phyloP scores from a whole-genome alignment of 2,888 invertebrate species.

The Cataglyphis albicans region DNA sequence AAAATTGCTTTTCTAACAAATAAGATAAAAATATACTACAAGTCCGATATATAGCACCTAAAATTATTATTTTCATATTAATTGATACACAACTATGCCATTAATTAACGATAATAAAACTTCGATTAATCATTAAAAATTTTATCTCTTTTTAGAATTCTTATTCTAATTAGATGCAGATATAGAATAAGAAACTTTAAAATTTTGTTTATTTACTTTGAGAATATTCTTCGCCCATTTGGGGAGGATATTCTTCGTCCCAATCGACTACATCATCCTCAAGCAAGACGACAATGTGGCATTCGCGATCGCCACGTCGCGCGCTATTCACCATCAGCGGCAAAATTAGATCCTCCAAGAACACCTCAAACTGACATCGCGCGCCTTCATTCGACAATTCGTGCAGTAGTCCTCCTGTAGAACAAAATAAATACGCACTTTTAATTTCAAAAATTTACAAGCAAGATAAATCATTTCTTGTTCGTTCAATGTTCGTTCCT shows the following conservation, averaged over 20 bases:
- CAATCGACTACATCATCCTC: constrained; percentile 99
- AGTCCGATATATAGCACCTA: background rate
- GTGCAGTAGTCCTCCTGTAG: constrained; percentile 95
- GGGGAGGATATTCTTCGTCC: constrained; percentile 99
- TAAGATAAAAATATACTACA: background rate
- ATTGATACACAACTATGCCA: background rate
- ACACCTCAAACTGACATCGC: constrained; percentile 97
- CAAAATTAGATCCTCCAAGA: constrained; percentile 97
- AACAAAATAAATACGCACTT: background rate
- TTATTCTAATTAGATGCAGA: background rate
- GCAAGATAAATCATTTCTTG: background rate
- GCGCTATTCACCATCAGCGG: constrained; percentile 98
- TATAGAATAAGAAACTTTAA: background rate
- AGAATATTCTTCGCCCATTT: constrained; percentile 99
- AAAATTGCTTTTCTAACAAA: background rate
- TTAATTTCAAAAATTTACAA: constrained; percentile 13
- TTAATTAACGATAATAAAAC: background rate
- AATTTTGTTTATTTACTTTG: constrained; percentile 89
- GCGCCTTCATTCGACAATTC: constrained; percentile 99
- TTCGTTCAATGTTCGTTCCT: background rate
- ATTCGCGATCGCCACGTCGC: constrained; percentile 98
- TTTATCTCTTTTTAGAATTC: background rate
- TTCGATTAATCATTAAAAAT: background rate
- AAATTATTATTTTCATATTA: constrained; percentile 5
- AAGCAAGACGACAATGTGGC: constrained; percentile 97